phyloP scores from a whole-genome alignment of 2,888 invertebrate genomes.

The Entomobrya proxima region DNA sequence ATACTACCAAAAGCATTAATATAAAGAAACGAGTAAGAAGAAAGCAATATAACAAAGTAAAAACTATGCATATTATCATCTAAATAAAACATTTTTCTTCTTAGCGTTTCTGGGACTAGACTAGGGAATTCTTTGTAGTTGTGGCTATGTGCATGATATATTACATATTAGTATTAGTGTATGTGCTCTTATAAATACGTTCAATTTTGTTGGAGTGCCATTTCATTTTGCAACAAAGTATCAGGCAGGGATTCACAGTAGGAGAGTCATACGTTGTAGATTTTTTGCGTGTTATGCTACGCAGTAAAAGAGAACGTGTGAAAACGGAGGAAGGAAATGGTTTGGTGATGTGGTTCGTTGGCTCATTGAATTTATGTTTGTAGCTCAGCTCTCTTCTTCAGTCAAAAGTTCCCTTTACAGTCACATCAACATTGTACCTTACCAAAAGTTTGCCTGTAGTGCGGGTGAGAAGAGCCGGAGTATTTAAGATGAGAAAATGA shows the following conservation, averaged over 20 bases:
- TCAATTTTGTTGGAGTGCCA: too few relatives aligned
- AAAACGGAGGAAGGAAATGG: neutral
- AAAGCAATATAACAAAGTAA: neutral
- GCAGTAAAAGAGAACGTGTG: neutral
- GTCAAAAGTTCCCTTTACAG: neutral
- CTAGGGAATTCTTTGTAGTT: too few relatives aligned
- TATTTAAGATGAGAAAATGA: neutral
- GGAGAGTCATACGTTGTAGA: conserved; percentile 2
- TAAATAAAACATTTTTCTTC: too few relatives aligned
- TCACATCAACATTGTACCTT: neutral
- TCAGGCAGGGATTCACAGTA: neutral
- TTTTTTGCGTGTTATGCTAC: neutral
- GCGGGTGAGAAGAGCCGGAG: neutral
- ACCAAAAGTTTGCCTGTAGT: neutral
- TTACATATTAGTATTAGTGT: too few relatives aligned
- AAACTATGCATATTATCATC: too few relatives aligned
- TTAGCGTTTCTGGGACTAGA: too few relatives aligned
- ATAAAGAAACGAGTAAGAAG: neutral
- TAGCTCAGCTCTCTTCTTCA: neutral
- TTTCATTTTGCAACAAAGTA: too few relatives aligned
- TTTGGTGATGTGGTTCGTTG: neutral
- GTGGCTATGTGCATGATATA: too few relatives aligned
- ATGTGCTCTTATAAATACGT: too few relatives aligned
- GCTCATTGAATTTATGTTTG: neutral
- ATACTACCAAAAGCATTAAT: neutral